These are phyloP conservation scores for Coecobrya sp. DNA, from an alignment of 2,888 invertebrate genomes.

Conservation along the genomic window DNA sequence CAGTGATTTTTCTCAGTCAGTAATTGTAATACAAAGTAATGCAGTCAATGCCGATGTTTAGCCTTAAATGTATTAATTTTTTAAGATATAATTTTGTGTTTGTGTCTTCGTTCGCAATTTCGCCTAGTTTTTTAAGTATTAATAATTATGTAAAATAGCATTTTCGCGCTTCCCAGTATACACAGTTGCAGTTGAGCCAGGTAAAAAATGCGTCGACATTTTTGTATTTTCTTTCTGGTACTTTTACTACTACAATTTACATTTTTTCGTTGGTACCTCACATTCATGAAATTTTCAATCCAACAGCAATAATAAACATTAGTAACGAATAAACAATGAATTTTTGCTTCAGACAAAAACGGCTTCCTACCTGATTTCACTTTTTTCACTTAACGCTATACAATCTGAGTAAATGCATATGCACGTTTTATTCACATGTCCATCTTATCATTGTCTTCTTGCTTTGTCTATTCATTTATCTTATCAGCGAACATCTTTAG, in stretches of 20 bases:
- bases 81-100: slow-evolving; percentile 64
- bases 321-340: slow-evolving; percentile 52
- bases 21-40: slow-evolving; percentile 54
- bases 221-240: slow-evolving; percentile 42
- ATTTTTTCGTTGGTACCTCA: slow-evolving; percentile 45
- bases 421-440: no score
- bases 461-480: no score
- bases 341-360: slow-evolving; percentile 62
- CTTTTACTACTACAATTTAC: slow-evolving; percentile 2
- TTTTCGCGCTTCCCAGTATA: slow-evolving; percentile 35
- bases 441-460: no score
- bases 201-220: slow-evolving; percentile 31
- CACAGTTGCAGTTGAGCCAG: neutral
- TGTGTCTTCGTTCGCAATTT: slow-evolving; percentile 75
- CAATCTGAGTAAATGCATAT: no score
- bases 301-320: slow-evolving; percentile 69
- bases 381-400: no score
- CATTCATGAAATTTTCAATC: slow-evolving; percentile 29
- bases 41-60: slow-evolving; percentile 73
- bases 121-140: slow-evolving; percentile 58
- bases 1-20: slow-evolving; percentile 74
- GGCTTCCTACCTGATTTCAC: no score
- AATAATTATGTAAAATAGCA: slow-evolving; percentile 44
- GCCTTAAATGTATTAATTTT: slow-evolving; percentile 69
- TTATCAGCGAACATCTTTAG: no score